A percentile compares a stretch with the other conserved stretches of the same genome.
Evolutionary conservation across 1,140 invertebrate genomes (phyloP).

Genomic region (Orchestia grillus): DNA sequence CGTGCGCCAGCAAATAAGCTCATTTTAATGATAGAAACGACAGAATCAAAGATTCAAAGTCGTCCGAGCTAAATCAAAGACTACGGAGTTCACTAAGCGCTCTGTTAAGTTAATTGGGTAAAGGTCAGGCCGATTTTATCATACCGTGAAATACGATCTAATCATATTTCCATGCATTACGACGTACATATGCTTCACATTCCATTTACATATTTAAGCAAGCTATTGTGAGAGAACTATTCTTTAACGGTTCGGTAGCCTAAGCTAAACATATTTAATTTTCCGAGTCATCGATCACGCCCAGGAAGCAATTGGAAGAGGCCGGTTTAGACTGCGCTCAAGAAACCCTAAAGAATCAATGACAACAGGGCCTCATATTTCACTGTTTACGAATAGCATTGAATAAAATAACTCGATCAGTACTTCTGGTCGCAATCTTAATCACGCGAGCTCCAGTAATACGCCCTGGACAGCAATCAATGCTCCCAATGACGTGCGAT

Average conservation of each 20-base stretch:
- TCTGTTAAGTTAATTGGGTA: background rate
- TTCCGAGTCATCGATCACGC: background rate
- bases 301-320: background rate
- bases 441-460: background rate
- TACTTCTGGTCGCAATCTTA: conserved; percentile 20
- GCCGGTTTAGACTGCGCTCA: background rate
- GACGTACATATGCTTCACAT: background rate
- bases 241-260: background rate
- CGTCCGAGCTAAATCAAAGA: background rate
- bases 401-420: conserved; percentile 52
- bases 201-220: background rate
- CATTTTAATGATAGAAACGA: background rate
- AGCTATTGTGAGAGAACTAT: background rate
- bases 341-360: conserved; percentile 32
- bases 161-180: background rate
- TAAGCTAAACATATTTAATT: background rate
- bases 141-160: background rate
- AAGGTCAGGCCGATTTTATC: background rate
- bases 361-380: conserved; percentile 32
- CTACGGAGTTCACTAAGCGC: background rate
- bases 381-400: conserved; percentile 41
- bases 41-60: background rate
- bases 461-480: background rate
- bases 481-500: conserved; percentile 23
- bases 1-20: background rate